Evolutionary conservation across 1,140 invertebrate genomes (phyloP).

Genomic region (Pentalonia nigronervosa): DNA sequence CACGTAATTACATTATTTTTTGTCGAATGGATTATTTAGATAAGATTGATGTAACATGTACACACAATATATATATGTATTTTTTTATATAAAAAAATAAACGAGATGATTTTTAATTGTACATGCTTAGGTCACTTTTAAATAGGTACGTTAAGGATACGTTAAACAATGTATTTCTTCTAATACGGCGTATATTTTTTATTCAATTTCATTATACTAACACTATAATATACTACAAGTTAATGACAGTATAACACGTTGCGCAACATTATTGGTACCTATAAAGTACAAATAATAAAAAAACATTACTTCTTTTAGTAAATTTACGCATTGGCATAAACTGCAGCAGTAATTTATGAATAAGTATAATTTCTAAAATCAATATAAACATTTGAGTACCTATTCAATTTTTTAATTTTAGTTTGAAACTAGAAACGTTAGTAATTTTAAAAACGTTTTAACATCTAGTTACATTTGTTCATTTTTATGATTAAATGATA

Average conservation of each 20-base stretch:
- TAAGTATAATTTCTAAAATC: not conserved
- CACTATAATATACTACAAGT: not conserved
- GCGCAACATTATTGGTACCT: not conserved
- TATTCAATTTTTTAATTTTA: not conserved
- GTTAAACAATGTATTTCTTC: not conserved
- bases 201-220: not conserved
- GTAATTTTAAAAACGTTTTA: not conserved
- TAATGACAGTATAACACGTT: not conserved
- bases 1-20: not conserved
- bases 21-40: not conserved
- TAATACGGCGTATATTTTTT: not conserved
- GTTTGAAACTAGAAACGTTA: not conserved
- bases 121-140: not conserved
- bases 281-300: not conserved
- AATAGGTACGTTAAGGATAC: not conserved
- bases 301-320: not conserved
- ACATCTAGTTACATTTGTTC: not conserved
- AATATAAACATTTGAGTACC: not conserved
- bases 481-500: not conserved
- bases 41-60: not conserved
- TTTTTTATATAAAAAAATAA: no score
- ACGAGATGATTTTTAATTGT: not conserved
- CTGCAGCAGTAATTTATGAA: not conserved
- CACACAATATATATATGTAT: not conserved
- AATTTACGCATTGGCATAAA: not conserved